Base-by-base conservation (phyloP, 2,113 vertebrate species). In the Balaeniceps rex region DNA sequence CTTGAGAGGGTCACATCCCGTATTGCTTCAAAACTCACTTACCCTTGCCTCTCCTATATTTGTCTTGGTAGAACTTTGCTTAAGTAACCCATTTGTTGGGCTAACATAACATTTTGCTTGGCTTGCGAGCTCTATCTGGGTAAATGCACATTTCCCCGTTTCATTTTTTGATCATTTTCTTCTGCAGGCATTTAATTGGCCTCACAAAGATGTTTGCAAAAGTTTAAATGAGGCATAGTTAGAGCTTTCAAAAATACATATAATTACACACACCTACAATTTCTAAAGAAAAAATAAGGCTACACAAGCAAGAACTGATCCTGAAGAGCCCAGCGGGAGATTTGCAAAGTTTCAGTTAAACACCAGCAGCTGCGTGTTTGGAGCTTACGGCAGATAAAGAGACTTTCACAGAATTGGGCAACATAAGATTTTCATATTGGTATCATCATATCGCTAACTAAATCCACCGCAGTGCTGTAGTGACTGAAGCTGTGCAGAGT, bases 91-190 rank as follows among this genome's bases (percentile, higher is more conserved):
- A 72, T 97, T 98, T 97, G 97, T 96, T 98, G 97, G 96, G 93
- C 98, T 98, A 97, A 97, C 96, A 98, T 90, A 98, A 98, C 97
- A 98, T 98, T 98, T 98, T 98, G 76, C 97, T 98, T 98, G 98
- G 98, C 98, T 97, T 96, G 86, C 42, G 14, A 97, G 94, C 94
- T 93, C 90, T 90, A 90, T 94, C 95, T 95, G 93, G 92, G 95
- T 97, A 96, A 97, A 96, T 29, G 94, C 94, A 96, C 64, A 44
- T 92, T 98, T 98, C 90, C 87, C 95, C 33, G 2, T 94, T 97
- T 96, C 96, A 97, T 95, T 97, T 98, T 97, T 96, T 94, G 94
- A 96, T 95, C 78, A 21, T 96, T 98, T 98, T 97, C 96, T 97
- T 97, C 96, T 95, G 85, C 24, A 82, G 94, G 93, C 93, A 95